Conservation (phyloP, 2,797 vertebrate genomes). For the Mycteria americana region DNA sequence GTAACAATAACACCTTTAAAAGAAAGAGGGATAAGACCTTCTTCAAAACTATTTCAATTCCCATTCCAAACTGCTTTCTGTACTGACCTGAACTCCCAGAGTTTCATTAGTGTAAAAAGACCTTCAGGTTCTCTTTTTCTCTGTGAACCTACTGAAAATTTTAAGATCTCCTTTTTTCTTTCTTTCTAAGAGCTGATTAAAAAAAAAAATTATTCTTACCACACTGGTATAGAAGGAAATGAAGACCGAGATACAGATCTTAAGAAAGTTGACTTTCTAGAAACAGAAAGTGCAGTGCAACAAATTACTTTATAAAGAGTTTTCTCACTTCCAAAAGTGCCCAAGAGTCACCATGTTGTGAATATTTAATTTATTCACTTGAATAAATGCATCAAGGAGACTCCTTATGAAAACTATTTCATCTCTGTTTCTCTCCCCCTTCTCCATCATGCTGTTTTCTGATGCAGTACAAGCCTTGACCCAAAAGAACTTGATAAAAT, state of each 20-base stretch:
- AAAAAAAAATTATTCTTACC: background rate
- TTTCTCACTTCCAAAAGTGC: background rate
- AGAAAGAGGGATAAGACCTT: background rate
- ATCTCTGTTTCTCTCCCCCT: background rate
- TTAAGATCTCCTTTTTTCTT: background rate
- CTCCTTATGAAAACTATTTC: background rate
- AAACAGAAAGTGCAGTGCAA: background rate
- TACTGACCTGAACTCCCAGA: background rate
- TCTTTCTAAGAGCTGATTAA: background rate
- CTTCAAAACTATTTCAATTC: background rate
- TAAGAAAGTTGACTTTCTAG: background rate
- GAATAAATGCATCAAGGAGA: background rate
- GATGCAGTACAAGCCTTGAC: background rate
- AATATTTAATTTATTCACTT: conserved; percentile 11
- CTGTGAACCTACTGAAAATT: background rate
- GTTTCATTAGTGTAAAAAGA: background rate
- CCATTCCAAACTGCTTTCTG: background rate
- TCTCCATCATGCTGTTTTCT: background rate
- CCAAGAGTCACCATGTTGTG: background rate
- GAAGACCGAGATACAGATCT: background rate
- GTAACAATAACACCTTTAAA: background rate
- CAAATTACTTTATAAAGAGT: background rate
- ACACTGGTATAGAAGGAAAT: background rate
- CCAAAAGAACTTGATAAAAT: background rate
- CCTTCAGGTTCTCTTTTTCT: background rate